These are phyloP conservation scores for Periparus ater DNA, from an alignment of 2,797 vertebrate species.

Conservation along the genomic window DNA sequence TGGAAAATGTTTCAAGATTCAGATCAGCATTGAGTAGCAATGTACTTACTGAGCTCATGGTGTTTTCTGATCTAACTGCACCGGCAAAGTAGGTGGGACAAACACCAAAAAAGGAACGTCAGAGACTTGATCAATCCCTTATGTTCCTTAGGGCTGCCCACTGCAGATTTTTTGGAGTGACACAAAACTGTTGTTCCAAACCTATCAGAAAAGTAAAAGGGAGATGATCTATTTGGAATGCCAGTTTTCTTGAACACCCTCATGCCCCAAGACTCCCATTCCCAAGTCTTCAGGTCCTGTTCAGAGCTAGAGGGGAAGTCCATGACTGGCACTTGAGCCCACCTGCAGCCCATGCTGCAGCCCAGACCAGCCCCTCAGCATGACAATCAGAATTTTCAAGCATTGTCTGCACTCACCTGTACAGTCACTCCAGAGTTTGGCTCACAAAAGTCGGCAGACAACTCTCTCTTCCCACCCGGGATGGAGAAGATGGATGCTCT, in stretches of 20 bases:
- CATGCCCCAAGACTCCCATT: not conserved
- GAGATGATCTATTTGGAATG: not conserved
- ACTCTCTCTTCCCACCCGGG: not conserved
- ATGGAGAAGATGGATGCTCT: not conserved
- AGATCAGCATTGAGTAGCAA: not conserved
- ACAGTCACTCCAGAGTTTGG: not conserved
- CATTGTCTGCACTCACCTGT: not conserved
- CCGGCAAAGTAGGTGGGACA: not conserved
- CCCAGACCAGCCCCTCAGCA: not conserved
- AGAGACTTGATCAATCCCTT: not conserved
- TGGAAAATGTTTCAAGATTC: not conserved
- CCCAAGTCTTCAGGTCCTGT: not conserved
- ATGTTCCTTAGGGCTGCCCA: not conserved
- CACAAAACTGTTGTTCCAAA: not conserved
- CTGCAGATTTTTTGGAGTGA: not conserved
- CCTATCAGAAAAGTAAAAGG: slow-evolving; percentile 30
- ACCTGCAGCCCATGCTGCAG: not conserved
- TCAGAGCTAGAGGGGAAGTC: not conserved
- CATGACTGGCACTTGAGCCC: not conserved
- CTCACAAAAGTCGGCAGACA: not conserved
- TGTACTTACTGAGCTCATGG: slow-evolving; percentile 72
- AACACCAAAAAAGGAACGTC: not conserved
- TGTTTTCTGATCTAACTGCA: not conserved
- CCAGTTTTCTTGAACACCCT: not conserved
- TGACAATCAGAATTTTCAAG: not conserved